phyloP scores from a whole-genome alignment of 2,113 vertebrate species.

The Leuciscus idus region DNA sequence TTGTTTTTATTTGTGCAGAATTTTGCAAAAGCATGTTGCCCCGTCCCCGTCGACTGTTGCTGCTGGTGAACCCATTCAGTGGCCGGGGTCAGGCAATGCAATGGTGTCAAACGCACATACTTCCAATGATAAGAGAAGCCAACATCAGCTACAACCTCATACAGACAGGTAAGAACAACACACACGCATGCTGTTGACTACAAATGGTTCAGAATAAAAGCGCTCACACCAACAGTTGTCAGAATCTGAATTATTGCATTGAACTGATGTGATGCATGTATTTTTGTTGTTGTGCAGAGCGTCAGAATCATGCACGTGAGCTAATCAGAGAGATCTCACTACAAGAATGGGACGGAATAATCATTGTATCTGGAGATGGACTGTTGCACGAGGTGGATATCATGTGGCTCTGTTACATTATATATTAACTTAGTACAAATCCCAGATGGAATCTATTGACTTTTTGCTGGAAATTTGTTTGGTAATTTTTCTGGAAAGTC shows the following conservation, averaged over 20 bases:
- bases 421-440: background rate
- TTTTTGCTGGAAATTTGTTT: background rate
- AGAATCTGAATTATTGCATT: background rate
- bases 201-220: background rate
- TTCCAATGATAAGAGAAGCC: constrained; percentile 89
- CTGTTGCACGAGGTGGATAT: constrained; percentile 83
- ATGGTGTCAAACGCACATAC: constrained; percentile 86
- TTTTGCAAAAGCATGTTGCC: constrained; percentile 83
- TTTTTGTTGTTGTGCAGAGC: constrained; percentile 74
- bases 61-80: constrained; percentile 89
- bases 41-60: constrained; percentile 81
- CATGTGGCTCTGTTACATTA: background rate
- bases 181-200: background rate
- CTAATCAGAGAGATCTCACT: constrained; percentile 83
- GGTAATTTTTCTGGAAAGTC: background rate
- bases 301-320: constrained; percentile 87
- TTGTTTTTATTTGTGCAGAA: constrained; percentile 68
- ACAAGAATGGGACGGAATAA: constrained; percentile 86
- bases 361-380: constrained; percentile 88
- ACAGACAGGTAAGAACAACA: constrained; percentile 81
- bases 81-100: constrained; percentile 87
- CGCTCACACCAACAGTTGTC: background rate
- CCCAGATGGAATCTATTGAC: background rate
- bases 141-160: constrained; percentile 92
- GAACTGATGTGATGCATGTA: background rate